These are phyloP conservation scores for Caenorhabditis becei DNA, from an alignment of 2,888 invertebrate species.

Conservation along the genomic window DNA sequence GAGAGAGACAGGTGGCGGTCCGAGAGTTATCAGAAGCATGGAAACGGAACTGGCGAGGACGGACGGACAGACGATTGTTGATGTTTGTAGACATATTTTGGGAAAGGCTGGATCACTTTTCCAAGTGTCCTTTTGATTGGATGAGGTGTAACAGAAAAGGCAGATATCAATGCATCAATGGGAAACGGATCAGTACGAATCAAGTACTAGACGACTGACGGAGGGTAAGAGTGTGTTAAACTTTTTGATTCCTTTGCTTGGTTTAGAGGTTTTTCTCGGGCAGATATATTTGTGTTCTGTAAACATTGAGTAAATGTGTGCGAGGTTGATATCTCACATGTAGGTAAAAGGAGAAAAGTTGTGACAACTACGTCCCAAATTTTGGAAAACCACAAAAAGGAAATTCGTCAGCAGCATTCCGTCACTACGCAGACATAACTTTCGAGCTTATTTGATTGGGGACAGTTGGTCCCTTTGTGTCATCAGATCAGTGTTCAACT, in stretches of 20 bases:
- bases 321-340: conserved; percentile 3
- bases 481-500: no score
- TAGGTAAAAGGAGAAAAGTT: conserved; percentile 1
- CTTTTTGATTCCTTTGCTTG: background rate
- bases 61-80: background rate
- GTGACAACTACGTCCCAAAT: no score
- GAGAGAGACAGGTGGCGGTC: conserved; percentile 1
- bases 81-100: conserved; percentile 8
- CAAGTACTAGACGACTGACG: background rate
- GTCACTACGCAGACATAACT: no score
- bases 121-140: conserved; percentile 1
- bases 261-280: background rate
- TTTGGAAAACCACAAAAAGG: no score
- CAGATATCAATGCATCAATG: conserved; percentile 28
- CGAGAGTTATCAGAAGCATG: conserved; percentile 16
- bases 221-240: conserved; percentile 1
- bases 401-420: no score
- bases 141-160: background rate
- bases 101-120: background rate
- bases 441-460: no score
- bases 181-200: background rate
- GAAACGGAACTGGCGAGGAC: background rate
- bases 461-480: no score
- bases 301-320: conserved; percentile 1
- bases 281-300: conserved; percentile 5